Conservation (phyloP, 2,797 vertebrate genomes). For the Erpetoichthys calabaricus region DNA sequence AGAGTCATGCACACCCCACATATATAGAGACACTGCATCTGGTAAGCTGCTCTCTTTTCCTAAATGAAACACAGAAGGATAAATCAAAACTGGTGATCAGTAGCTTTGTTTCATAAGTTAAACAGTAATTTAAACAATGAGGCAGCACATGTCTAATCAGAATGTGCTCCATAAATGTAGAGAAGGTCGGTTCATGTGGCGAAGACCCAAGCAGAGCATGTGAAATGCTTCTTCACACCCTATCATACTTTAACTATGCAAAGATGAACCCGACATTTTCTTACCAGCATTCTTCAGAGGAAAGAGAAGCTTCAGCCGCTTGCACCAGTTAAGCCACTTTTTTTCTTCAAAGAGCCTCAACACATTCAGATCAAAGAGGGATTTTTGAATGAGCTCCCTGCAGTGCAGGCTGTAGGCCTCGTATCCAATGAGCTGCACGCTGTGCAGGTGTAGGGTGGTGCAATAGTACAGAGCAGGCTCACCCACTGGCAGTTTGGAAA, state of each 20-base stretch:
- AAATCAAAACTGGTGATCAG: neutral
- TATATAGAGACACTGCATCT: conserved; percentile 9
- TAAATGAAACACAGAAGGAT: neutral
- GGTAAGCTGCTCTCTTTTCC: conserved; percentile 6
- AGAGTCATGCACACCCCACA: conserved; percentile 12
- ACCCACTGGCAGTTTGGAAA: neutral
- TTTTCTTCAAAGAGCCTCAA: neutral
- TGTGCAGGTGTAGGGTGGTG: conserved; percentile 2
- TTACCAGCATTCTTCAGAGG: conserved; percentile 11
- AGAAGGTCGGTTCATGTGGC: no score
- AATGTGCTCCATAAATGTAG: no score
- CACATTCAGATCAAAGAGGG: neutral
- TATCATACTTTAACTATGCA: no score
- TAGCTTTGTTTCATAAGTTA: no score
- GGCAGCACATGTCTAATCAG: no score
- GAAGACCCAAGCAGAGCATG: no score
- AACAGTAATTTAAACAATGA: no score
- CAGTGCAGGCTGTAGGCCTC: neutral
- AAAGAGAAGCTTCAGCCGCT: neutral
- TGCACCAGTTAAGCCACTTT: conserved; percentile 5
- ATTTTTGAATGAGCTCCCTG: neutral
- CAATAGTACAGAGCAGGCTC: conserved; percentile 4
- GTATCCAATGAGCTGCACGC: conserved; percentile 3
- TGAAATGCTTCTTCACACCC: no score
- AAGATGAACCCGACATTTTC: no score